Percentiles rank a stretch among this genome's conserved stretches.
Conservation (phyloP, 2,888 invertebrate species). For the Folsomia candida region DNA sequence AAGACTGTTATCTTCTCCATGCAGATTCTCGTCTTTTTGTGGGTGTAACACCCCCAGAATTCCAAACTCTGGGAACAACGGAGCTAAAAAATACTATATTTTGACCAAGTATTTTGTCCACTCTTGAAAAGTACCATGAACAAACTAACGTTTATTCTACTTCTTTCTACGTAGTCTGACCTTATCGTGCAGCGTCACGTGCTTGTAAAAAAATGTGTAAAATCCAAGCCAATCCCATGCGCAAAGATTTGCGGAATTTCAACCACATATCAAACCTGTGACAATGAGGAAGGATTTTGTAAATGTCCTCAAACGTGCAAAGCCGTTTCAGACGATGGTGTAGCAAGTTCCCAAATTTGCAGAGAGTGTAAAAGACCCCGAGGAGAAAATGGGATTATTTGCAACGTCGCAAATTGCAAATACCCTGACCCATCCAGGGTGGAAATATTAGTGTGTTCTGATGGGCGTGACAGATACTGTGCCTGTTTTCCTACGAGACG, state of each 20-base stretch:
- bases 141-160: too few species aligned
- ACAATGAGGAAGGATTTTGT: conserved; percentile 1
- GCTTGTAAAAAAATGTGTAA: not conserved
- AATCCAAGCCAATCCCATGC: conserved; percentile 5
- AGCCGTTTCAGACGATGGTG: not conserved
- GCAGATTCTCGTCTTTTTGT: too few species aligned
- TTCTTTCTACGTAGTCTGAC: too few species aligned
- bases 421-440: not conserved
- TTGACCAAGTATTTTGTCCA: too few species aligned
- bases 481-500: conserved; percentile 5
- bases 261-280: conserved; percentile 1
- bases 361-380: not conserved
- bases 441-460: conserved; percentile 3
- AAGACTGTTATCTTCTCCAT: too few species aligned
- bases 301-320: not conserved
- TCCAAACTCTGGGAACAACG: too few species aligned
- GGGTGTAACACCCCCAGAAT: too few species aligned
- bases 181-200: too few species aligned
- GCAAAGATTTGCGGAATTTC: conserved; percentile 13
- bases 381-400: not conserved
- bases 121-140: too few species aligned
- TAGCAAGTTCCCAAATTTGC: not conserved
- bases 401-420: conserved; percentile 5
- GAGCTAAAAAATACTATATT: too few species aligned
- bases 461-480: not conserved